These are phyloP conservation scores for Platysternon megacephalum DNA, from an alignment of 2,113 vertebrate genomes.

Conservation along the genomic window DNA sequence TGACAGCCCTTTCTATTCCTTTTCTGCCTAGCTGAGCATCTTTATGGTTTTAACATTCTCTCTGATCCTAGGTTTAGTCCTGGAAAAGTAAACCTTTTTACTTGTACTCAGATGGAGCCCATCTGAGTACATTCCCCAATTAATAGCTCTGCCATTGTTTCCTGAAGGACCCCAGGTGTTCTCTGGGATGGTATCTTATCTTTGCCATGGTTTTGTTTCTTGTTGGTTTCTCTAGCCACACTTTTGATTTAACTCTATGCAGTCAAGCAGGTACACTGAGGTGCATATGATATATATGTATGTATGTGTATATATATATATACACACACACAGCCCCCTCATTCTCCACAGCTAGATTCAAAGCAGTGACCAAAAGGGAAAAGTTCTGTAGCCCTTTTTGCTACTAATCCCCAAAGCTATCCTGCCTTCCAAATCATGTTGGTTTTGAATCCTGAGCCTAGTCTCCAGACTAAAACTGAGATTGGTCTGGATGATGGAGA, in stretches of 20 bases:
- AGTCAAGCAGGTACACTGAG: conserved; percentile 9
- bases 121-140: background rate
- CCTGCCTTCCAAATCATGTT: background rate
- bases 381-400: conserved; percentile 18
- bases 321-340: background rate
- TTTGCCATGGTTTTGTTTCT: background rate
- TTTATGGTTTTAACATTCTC: background rate
- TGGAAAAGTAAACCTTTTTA: background rate
- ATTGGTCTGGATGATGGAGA: background rate
- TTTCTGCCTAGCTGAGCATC: background rate
- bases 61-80: background rate
- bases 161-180: background rate
- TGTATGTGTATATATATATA: too few species aligned
- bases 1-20: background rate
- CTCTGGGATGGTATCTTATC: conserved; percentile 30
- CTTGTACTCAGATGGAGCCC: too few species aligned
- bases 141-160: background rate
- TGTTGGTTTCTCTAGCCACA: background rate
- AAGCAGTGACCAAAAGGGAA: background rate
- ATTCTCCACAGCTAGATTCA: conserved; percentile 42
- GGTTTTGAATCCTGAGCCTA: background rate
- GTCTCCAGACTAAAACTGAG: background rate
- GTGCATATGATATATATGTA: background rate
- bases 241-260: conserved; percentile 44
- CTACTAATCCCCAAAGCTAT: conserved; percentile 8